Evolutionary conservation across 23 tunicate species (phyloP).

Genomic region (Trididemnum nubilum): DNA sequence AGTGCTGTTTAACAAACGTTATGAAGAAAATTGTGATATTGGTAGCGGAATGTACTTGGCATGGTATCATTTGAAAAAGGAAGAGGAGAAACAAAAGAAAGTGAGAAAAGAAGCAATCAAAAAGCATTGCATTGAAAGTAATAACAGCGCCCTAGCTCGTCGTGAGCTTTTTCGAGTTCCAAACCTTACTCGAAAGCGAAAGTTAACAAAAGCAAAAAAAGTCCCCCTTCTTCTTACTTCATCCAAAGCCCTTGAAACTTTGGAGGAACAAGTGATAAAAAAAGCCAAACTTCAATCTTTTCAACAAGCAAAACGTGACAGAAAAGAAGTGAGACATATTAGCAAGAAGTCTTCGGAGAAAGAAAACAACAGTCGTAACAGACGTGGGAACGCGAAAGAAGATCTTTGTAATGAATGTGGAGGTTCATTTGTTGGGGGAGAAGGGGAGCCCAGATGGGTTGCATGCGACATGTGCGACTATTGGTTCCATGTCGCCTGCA

Average conservation of each 20-base stretch:
- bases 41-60: not conserved
- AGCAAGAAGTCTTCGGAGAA: not conserved
- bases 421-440: not conserved
- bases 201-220: not conserved
- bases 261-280: not conserved
- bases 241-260: not conserved
- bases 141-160: not conserved
- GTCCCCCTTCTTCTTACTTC: not conserved
- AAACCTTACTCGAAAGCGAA: not conserved
- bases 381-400: not conserved
- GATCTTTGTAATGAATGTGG: not conserved
- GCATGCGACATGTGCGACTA: constrained; percentile 3
- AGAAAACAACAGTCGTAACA: not conserved
- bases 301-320: not conserved
- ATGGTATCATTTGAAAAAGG: not conserved
- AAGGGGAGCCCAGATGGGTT: not conserved
- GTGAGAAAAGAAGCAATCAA: not conserved
- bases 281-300: not conserved
- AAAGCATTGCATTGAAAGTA: not conserved
- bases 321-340: not conserved
- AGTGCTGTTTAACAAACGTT: not conserved
- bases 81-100: not conserved
- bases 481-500: constrained; percentile 8
- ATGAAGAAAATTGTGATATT: not conserved
- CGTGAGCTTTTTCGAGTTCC: not conserved